Base-by-base conservation (phyloP, 2,888 invertebrate species). In the Troilus luridus region DNA sequence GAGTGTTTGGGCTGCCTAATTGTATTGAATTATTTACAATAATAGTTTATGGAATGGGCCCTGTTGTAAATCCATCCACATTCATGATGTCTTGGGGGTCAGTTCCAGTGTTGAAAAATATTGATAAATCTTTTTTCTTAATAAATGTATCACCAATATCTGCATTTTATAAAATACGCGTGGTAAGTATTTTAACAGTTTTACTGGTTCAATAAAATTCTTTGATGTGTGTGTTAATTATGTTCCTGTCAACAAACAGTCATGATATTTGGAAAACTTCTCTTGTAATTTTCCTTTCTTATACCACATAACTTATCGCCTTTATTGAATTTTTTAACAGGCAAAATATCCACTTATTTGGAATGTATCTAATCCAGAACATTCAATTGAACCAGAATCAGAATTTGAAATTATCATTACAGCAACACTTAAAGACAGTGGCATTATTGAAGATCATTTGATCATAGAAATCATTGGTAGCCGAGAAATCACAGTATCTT, bases 41-140 rank as follows among this genome's bases (percentile, higher is more conserved):
- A 27, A 62, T 8, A 60, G 90, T 81, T 27, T 85, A 77, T 60
- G 90, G 90, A 8, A 90, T 90, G 90, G 90, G 90, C 14, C 90
- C 90, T 58, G 85, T 90, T 56, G 90, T 90, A 9, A 88, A 81
- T 12, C 90, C 90, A 12, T 90, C 90, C 11, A 21, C 85, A 17
- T 90, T 60, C 17, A 12, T 2, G 11, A 24, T 90, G 10, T 77
- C 56, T 41, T 90, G 60, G 60, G 90, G 90, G 1, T 27, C 10
- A 1, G 19, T 90, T 58, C 81, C 60, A 19, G 41, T 90, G 0
- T 21, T 90, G 62, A 81, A 81, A 58, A 41, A 60, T 5, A n/a
- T 60, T 11, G 85, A 90, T 3, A 81, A 90, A 19, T 19, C 58
- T 17, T 11, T 90, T 1, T 0, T 17, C 27, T 81, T 90, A 41